A percentile compares a stretch with the other conserved stretches of the same genome.
phyloP scores from a whole-genome alignment of 2,113 vertebrate species.

The Ammospiza caudacuta region DNA sequence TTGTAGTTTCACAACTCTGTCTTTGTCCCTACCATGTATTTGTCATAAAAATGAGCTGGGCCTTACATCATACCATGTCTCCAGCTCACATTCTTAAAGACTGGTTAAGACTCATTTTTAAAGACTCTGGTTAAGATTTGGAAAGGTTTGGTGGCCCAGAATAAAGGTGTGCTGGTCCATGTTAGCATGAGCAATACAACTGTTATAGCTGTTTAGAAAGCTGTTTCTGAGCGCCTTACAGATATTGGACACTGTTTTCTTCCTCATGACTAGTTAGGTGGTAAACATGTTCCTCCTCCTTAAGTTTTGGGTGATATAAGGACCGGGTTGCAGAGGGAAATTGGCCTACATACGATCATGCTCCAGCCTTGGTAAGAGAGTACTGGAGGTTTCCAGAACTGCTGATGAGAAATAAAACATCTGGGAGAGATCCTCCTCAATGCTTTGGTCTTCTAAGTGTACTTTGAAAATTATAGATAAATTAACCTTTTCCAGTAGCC shows the following conservation, averaged over 20 bases:
- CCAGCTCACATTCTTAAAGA: not conserved
- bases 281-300: not conserved
- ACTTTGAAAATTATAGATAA: not conserved
- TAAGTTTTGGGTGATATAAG: not conserved
- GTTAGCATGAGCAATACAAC: not conserved
- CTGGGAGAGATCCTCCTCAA: not conserved
- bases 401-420: not conserved
- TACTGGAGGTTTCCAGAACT: not conserved
- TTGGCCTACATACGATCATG: not conserved
- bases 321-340: not conserved
- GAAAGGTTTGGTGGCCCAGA: not conserved
- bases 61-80: not conserved
- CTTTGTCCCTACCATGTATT: not conserved
- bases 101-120: not conserved
- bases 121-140: not conserved
- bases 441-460: not conserved
- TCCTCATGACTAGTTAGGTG: not conserved
- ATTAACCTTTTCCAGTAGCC: not conserved
- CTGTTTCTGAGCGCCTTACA: not conserved
- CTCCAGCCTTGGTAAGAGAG: rapidly evolving
- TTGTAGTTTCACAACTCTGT: not conserved
- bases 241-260: not conserved
- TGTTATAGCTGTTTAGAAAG: not conserved
- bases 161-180: not conserved
- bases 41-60: not conserved